Percentiles rank a stretch among this genome's conserved stretches.
Conservation (phyloP, 1,140 invertebrate genomes). For the Neelides sp. region DNA sequence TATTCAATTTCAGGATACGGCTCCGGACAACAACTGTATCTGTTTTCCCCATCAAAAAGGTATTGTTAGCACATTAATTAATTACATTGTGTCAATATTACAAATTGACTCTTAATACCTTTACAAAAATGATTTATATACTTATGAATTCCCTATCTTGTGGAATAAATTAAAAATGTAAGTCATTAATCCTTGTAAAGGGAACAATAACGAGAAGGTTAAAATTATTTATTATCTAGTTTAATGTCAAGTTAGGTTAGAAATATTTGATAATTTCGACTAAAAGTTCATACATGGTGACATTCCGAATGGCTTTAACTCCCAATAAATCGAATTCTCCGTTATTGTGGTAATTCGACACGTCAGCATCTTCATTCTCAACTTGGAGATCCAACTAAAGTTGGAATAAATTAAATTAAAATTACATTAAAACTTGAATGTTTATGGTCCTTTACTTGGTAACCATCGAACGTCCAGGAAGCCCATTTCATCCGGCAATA, state of each 20-base stretch:
- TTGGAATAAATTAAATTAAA: constrained; percentile 11
- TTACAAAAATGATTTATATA: too few relatives aligned
- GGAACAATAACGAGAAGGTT: too few relatives aligned
- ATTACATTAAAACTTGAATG: neutral
- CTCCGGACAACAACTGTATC: constrained; percentile 54
- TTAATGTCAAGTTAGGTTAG: too few relatives aligned
- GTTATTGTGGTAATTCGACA: constrained; percentile 62
- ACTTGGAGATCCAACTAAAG: constrained; percentile 55
- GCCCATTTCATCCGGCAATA: constrained; percentile 86
- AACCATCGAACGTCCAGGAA: constrained; percentile 92
- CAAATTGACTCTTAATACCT: too few relatives aligned
- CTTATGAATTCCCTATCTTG: too few relatives aligned
- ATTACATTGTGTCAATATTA: too few relatives aligned
- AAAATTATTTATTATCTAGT: too few relatives aligned
- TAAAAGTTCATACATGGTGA: constrained; percentile 57
- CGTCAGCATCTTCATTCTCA: constrained; percentile 57
- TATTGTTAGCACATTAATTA: too few relatives aligned
- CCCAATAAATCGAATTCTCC: constrained; percentile 65
- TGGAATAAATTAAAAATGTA: too few relatives aligned
- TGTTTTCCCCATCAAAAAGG: too few relatives aligned
- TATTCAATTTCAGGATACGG: constrained; percentile 41
- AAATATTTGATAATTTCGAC: too few relatives aligned
- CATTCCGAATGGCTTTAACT: constrained; percentile 55
- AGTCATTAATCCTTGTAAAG: too few relatives aligned
- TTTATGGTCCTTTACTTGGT: constrained; percentile 51